Conservation (phyloP, 1,140 invertebrate species). For the Drosophila pectinifera region DNA sequence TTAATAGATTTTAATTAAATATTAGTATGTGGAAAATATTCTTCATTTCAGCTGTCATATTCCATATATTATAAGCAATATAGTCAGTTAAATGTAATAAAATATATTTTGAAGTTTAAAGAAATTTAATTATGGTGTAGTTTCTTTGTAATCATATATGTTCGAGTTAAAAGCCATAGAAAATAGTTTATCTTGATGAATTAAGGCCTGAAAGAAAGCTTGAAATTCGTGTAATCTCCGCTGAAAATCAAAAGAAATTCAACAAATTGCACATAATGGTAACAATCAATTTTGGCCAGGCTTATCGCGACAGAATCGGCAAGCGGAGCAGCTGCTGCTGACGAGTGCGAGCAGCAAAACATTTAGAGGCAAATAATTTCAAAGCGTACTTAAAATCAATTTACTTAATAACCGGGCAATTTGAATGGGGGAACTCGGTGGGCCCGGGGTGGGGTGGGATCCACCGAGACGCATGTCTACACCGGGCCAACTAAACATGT, state of each 20-base stretch:
- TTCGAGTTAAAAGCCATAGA: not conserved
- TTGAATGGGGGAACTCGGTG: slow-evolving; percentile 57
- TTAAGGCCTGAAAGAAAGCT: not conserved
- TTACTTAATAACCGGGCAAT: slow-evolving; percentile 84
- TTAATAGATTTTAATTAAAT: not conserved
- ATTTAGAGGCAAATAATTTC: slow-evolving; percentile 81
- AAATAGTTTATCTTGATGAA: not conserved
- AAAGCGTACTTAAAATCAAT: slow-evolving; percentile 84
- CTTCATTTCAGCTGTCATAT: too few relatives aligned
- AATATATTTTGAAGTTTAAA: too few relatives aligned
- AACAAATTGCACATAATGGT: slow-evolving; percentile 71
- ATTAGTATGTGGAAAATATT: not conserved
- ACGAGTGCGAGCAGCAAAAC: slow-evolving; percentile 66
- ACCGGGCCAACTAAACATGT: slow-evolving; percentile 69
- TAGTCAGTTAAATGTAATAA: too few relatives aligned
- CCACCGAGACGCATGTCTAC: slow-evolving; percentile 32
- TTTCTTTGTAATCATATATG: too few relatives aligned
- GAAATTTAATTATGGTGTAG: too few relatives aligned
- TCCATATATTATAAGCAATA: too few relatives aligned
- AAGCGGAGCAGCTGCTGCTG: slow-evolving; percentile 28
- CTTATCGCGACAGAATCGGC: slow-evolving; percentile 43
- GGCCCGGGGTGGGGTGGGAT: not conserved
- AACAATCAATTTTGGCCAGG: slow-evolving; percentile 68
- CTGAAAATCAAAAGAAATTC: slow-evolving; percentile 57
- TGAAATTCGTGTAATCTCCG: slow-evolving; percentile 48